A percentile compares a stretch with the other conserved stretches of the same genome.
These are phyloP conservation scores for Acestrorhynchus altus DNA, from an alignment of 2,797 vertebrate genomes.

Conservation along the genomic window DNA sequence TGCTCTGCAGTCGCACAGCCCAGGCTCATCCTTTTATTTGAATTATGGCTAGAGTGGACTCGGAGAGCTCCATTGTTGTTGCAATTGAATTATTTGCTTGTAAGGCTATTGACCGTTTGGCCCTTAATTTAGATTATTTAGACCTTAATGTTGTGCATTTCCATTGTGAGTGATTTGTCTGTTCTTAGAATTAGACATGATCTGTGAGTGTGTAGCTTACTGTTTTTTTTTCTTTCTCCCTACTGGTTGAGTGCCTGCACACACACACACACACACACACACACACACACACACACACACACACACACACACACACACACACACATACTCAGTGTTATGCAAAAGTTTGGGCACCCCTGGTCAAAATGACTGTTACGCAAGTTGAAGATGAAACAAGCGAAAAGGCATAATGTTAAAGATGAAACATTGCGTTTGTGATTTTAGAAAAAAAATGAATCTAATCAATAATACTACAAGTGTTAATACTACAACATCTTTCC, in stretches of 20 bases:
- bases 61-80: conserved; percentile 43
- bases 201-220: neutral
- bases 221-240: neutral
- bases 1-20: conserved; percentile 72
- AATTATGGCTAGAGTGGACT: conserved; percentile 55
- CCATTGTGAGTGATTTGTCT: conserved; percentile 13
- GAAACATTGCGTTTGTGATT: no score
- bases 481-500: no score
- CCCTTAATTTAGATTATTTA: conserved; percentile 44
- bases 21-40: conserved; percentile 82
- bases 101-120: conserved; percentile 65
- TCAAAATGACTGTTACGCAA: no score
- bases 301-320: neutral
- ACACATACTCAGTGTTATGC: neutral
- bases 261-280: neutral
- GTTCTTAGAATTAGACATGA: conserved; percentile 16
- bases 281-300: neutral
- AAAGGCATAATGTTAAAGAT: no score
- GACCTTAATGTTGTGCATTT: conserved; percentile 44
- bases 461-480: no score
- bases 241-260: no score
- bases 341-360: no score
- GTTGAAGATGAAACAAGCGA: no score
- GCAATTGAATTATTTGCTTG: conserved; percentile 70
- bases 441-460: no score